A percentile compares a stretch with the other conserved stretches of the same genome.
Evolutionary conservation across 2,888 invertebrate species (phyloP).

Genomic region (Sylvicola cinctus): DNA sequence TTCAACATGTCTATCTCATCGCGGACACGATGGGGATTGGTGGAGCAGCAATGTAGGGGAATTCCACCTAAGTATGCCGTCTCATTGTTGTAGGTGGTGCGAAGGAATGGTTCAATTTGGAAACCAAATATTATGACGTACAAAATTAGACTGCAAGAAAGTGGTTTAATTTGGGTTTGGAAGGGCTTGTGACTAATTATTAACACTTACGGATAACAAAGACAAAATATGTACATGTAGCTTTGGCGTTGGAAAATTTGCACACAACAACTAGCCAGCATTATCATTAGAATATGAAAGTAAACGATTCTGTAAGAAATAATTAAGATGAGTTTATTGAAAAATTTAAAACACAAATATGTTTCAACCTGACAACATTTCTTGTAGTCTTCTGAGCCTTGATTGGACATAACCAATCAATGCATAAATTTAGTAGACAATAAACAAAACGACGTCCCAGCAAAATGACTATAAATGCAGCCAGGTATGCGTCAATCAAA

Average conservation of each 20-base stretch:
- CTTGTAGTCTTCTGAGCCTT: constrained; percentile 16
- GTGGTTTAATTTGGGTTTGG: constrained; percentile 2
- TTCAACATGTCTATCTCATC: constrained; percentile 70
- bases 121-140: constrained; percentile 69
- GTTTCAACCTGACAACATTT: constrained; percentile 14
- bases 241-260: constrained; percentile 55
- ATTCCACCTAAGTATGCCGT: constrained; percentile 29
- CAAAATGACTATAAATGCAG: constrained; percentile 64
- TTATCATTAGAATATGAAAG: constrained; percentile 34
- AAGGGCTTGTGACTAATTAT: constrained; percentile 28
- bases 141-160: constrained; percentile 37
- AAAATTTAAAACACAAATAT: constrained; percentile 2
- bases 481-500: constrained; percentile 73
- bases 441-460: constrained; percentile 62
- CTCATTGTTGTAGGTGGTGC: constrained; percentile 24
- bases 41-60: constrained; percentile 56
- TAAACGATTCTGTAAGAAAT: constrained; percentile 42
- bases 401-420: constrained; percentile 29
- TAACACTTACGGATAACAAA: constrained; percentile 58
- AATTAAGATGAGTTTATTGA: too few relatives aligned
- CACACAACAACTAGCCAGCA: constrained; percentile 46
- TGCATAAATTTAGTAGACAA: constrained; percentile 29
- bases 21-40: constrained; percentile 47
- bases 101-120: constrained; percentile 55
- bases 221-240: constrained; percentile 57